Conservation (phyloP, 2,888 invertebrate genomes). For the Heliconius aoede region DNA sequence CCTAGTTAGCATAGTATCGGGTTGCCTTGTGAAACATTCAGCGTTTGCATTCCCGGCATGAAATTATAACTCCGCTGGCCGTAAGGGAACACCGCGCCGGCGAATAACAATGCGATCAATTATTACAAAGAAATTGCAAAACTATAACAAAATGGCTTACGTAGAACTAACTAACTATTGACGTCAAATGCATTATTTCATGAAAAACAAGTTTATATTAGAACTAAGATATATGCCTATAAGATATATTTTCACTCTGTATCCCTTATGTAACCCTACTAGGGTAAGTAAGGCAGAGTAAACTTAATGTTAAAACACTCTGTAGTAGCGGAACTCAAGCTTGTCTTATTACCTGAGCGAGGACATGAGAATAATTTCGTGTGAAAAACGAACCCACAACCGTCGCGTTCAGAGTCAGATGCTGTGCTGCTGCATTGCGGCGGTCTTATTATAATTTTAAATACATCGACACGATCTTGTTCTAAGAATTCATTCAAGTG, state of each 20-base stretch:
- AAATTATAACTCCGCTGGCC: conserved; percentile 60
- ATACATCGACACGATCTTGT: background rate
- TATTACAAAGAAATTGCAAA: conserved; percentile 63
- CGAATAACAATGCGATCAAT: conserved; percentile 48
- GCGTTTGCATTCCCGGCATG: conserved; percentile 68
- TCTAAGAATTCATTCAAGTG: background rate
- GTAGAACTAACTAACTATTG: conserved; percentile 10
- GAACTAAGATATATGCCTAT: background rate
- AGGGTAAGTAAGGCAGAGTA: too few relatives aligned
- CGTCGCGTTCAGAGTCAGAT: too few relatives aligned
- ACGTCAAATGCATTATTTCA: conserved; percentile 20
- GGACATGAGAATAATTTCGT: too few relatives aligned
- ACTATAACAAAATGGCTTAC: conserved; percentile 51
- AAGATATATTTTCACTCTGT: too few relatives aligned
- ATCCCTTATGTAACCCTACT: too few relatives aligned
- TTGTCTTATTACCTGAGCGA: too few relatives aligned
- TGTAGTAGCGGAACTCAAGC: too few relatives aligned
- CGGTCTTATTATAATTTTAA: background rate
- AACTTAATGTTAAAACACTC: too few relatives aligned
- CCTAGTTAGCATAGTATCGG: conserved; percentile 65
- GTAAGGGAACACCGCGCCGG: conserved; percentile 46
- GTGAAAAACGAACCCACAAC: too few relatives aligned
- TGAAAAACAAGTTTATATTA: background rate
- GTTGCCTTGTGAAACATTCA: conserved; percentile 75
- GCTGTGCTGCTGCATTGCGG: too few relatives aligned